Percentiles rank a stretch among this genome's conserved stretches.
phyloP scores from a whole-genome alignment of 2,888 invertebrate species.

The Callimorpha dominula region DNA sequence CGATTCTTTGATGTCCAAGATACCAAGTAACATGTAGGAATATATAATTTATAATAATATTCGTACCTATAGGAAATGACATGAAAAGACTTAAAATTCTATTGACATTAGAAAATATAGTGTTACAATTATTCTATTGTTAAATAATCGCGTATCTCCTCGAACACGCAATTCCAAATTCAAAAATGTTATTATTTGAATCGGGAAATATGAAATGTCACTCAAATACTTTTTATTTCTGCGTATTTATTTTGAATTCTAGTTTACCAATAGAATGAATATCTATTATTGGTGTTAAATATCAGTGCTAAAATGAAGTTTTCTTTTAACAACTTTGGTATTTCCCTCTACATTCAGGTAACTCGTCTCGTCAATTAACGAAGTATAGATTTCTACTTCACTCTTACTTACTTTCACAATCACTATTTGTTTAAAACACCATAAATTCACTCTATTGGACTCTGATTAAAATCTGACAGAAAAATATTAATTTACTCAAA shows the following conservation, averaged over 20 bases:
- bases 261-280: neutral
- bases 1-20: slow-evolving; percentile 1
- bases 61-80: slow-evolving; percentile 6
- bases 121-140: neutral
- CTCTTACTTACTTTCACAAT: neutral
- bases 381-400: neutral
- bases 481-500: slow-evolving; percentile 3
- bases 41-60: slow-evolving; percentile 11
- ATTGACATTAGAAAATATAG: slow-evolving; percentile 2
- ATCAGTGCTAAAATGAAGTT: neutral
- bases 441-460: neutral
- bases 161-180: slow-evolving; percentile 5
- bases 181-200: neutral
- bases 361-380: neutral
- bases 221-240: neutral
- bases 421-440: too few relatives aligned
- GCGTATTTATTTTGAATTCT: neutral
- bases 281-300: neutral
- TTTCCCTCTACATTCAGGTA: neutral
- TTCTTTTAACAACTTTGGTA: neutral
- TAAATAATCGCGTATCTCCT: neutral
- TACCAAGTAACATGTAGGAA: slow-evolving; percentile 3
- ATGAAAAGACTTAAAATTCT: slow-evolving; percentile 13
- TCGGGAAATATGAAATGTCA: neutral
- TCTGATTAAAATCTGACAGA: neutral